These are phyloP conservation scores for Nothocercus nigrocapillus DNA, from an alignment of 2,113 vertebrate species.

Conservation along the genomic window DNA sequence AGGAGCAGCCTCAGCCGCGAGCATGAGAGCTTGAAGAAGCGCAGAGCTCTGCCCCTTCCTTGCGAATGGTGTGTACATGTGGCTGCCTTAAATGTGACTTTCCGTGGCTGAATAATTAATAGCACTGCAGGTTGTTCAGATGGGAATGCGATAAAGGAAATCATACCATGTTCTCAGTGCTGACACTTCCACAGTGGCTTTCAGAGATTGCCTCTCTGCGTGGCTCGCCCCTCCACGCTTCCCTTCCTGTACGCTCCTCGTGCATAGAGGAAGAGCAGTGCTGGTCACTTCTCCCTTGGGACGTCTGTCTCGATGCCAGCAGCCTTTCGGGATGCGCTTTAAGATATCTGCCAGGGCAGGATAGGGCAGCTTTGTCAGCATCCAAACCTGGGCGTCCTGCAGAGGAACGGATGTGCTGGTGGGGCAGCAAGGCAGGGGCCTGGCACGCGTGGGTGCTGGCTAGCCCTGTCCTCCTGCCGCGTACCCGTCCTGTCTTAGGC, in stretches of 20 bases:
- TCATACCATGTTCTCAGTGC: neutral
- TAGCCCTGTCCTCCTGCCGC: neutral
- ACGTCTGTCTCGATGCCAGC: neutral
- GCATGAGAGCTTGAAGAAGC: neutral
- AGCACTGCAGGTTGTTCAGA: neutral
- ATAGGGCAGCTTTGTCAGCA: neutral
- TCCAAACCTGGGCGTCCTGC: neutral
- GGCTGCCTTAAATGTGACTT: neutral
- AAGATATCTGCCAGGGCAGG: neutral
- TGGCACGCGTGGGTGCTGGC: neutral
- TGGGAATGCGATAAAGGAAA: neutral
- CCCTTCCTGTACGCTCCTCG: neutral
- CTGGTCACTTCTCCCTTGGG: neutral
- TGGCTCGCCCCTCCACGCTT: no score
- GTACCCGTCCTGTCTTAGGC: neutral
- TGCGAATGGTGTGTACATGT: accelerated
- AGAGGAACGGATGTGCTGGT: neutral
- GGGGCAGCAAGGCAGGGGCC: no score
- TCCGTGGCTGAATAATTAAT: neutral
- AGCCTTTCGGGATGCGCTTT: neutral
- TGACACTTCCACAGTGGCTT: neutral
- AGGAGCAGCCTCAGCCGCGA: accelerated
- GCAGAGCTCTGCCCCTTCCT: neutral
- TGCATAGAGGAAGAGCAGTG: neutral
- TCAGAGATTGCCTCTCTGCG: neutral